Evolutionary conservation across 2,797 vertebrate genomes (phyloP), one percentile per base, ranked within the genome.

Genomic region (Sebastes trivittatus): DNA sequence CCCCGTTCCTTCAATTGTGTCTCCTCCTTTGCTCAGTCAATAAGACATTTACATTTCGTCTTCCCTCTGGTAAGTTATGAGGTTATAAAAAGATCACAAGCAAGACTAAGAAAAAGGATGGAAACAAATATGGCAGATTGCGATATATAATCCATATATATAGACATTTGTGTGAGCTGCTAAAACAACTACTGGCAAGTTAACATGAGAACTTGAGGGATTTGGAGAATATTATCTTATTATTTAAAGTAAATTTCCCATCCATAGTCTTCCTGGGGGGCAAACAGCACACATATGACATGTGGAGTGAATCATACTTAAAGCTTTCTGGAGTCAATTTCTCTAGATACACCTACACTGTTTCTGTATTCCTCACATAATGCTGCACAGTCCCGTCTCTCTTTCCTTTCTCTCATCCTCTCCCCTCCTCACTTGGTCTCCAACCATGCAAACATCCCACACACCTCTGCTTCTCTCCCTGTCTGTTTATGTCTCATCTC

Each of bases 401-500:
- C 22, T 66, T 49, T 42, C 7, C 38, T 9, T 18, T 25, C 32
- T 61, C n/a, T 72, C 58, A 61, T 66, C 36, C 29, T 27, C 22
- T 68, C 32, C 36, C n/a, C 52, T 49, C 29, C 46, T 75, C 29
- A 64, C 72, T 68, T 62, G 11, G 60, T 80, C 46, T 82, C n/a
- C 36, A 65, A 81, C 54, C 29, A 54, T 29, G 25, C 59, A 76
- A 67, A 64, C 72, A 71, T 80, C 58, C 65, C 58, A 61, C 59
- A 13, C 69, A 77, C 70, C 11, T 65, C 70, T 30, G 22, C 49
- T 32, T 75, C 20, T n/a, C 58, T 46, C 22, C 52, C 36, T 64
- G 8, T 84, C 72, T 75, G 32, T 6, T 77, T 69, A 67, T 46
- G 36, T 73, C 22, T 81, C 38, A 38, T 82, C 77, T 68, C 56